These are phyloP conservation scores for Pelecanus crispus DNA, from an alignment of 2,113 vertebrate genomes.

Conservation along the genomic window DNA sequence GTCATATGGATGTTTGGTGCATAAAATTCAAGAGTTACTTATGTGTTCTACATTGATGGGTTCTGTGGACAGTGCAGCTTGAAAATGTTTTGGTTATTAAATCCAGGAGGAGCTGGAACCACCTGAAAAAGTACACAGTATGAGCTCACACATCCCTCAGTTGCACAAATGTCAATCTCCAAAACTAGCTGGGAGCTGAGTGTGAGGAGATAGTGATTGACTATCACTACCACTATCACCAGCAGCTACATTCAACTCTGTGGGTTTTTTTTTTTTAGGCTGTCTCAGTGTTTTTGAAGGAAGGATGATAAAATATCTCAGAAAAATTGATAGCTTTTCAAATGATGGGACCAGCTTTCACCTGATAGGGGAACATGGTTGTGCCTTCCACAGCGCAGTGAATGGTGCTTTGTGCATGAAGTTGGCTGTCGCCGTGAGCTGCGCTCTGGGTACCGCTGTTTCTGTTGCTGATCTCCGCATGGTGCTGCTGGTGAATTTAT, in stretches of 20 bases:
- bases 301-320: background rate
- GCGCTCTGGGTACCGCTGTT: rapidly evolving
- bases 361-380: background rate
- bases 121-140: background rate
- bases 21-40: background rate
- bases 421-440: background rate
- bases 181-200: background rate
- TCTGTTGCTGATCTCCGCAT: background rate
- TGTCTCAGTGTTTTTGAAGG: background rate
- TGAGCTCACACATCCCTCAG: background rate
- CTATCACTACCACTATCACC: too few relatives aligned
- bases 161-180: background rate
- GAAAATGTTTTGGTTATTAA: background rate
- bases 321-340: background rate
- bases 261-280: background rate
- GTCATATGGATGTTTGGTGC: background rate
- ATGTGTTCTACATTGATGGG: background rate
- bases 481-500: background rate
- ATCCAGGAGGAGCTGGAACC: background rate
- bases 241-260: background rate
- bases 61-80: background rate
- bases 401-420: background rate
- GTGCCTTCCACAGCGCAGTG: background rate
- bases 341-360: background rate
- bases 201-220: background rate